Conservation (phyloP, 1,140 invertebrate genomes). For the Drosophila pseudoananassae region DNA sequence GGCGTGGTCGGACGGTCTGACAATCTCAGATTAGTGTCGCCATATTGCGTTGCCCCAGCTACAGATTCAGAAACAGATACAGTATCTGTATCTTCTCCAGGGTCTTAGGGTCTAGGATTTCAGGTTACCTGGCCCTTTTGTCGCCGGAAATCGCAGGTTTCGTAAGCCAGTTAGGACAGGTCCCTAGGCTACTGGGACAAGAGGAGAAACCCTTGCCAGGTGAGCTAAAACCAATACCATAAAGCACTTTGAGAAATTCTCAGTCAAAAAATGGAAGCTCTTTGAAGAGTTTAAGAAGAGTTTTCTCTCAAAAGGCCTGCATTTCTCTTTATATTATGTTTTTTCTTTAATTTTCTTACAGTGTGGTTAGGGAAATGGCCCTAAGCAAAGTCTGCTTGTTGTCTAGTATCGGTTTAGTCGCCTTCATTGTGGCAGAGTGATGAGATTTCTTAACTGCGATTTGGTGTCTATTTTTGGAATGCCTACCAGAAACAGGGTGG, state of each 20-base stretch:
- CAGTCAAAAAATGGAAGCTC: background rate
- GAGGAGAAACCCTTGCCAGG: constrained; percentile 5
- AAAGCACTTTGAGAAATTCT: constrained; percentile 4
- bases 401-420: constrained; percentile 36
- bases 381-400: constrained; percentile 32
- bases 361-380: constrained; percentile 18
- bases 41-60: constrained; percentile 41
- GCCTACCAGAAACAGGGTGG: background rate
- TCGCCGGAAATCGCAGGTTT: constrained; percentile 7
- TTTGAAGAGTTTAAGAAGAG: too few relatives aligned
- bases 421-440: constrained; percentile 42
- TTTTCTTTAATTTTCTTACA: constrained; percentile 14
- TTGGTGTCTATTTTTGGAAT: constrained; percentile 45
- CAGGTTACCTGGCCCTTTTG: constrained; percentile 18
- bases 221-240: constrained; percentile 33
- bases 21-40: constrained; percentile 56
- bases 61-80: constrained; percentile 7
- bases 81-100: constrained; percentile 3
- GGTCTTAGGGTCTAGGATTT: constrained; percentile 1
- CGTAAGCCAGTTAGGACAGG: constrained; percentile 53
- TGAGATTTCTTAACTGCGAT: constrained; percentile 46
- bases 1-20: background rate
- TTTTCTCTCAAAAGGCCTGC: background rate
- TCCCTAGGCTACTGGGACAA: constrained; percentile 2
- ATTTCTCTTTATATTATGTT: too few relatives aligned